phyloP scores from a whole-genome alignment of 1,140 invertebrate genomes.

The Zaprionus ghesquierei region DNA sequence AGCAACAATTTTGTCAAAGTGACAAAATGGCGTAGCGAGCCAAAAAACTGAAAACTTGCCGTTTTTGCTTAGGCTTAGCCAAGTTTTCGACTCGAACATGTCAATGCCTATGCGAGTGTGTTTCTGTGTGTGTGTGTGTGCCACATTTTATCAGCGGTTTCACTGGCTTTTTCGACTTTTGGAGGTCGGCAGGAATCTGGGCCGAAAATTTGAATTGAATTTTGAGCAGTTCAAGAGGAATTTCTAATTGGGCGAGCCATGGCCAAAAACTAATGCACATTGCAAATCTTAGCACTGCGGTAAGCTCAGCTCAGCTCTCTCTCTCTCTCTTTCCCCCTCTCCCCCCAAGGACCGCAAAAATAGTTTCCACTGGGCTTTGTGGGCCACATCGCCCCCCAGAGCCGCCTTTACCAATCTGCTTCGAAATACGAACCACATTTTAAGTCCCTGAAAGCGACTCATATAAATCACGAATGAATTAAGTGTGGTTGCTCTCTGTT shows the following conservation, averaged over 20 bases:
- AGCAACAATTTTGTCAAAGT: constrained; percentile 79
- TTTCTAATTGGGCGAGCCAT: constrained; percentile 73
- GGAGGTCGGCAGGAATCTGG: constrained; percentile 37
- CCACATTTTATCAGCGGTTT: constrained; percentile 72
- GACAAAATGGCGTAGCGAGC: constrained; percentile 68
- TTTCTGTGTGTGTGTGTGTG: constrained; percentile 26
- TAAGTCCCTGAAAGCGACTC: constrained; percentile 70
- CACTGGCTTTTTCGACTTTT: constrained; percentile 57
- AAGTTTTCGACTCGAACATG: constrained; percentile 29
- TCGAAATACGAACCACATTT: constrained; percentile 52
- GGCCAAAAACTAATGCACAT: constrained; percentile 41
- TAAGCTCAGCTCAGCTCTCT: background rate
- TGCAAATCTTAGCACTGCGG: constrained; percentile 55
- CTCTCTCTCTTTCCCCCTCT: background rate
- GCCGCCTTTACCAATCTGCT: background rate
- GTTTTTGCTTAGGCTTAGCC: constrained; percentile 58
- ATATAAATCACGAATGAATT: constrained; percentile 81
- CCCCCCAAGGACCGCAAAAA: constrained; percentile 60
- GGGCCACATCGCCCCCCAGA: background rate
- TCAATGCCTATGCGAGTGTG: constrained; percentile 7
- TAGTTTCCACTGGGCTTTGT: constrained; percentile 60
- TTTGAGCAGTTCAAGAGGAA: constrained; percentile 72
- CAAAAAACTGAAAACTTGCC: constrained; percentile 63
- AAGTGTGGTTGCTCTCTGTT: constrained; percentile 60
- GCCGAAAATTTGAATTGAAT: constrained; percentile 71